phyloP scores from a whole-genome alignment of 37 sponge, comb jelly and placozoan genomes.

The Mnemiopsis leidyi region DNA sequence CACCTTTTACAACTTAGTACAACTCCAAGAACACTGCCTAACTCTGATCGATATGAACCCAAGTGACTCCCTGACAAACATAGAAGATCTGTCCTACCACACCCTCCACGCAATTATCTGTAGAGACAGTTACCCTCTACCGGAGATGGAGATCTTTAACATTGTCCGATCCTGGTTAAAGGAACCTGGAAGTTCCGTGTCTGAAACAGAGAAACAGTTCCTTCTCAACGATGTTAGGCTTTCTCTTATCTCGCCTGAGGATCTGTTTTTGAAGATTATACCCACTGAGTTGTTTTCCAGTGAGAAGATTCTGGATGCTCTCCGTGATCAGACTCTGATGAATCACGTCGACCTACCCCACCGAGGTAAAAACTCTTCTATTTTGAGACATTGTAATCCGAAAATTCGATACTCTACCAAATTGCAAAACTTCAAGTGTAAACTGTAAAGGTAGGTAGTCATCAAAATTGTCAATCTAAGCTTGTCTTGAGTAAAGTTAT shows the following conservation, averaged over 20 bases:
- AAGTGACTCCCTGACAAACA: slow-evolving; percentile 11
- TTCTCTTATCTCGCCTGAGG: slow-evolving; percentile 50
- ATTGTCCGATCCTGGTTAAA: slow-evolving; percentile 75
- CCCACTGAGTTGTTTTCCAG: slow-evolving; percentile 50
- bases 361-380: slow-evolving; percentile 9
- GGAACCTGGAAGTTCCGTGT: background rate
- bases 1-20: slow-evolving; percentile 23
- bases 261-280: slow-evolving; percentile 13
- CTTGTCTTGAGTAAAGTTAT: no score
- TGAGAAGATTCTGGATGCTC: slow-evolving; percentile 57
- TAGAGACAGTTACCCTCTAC: slow-evolving; percentile 61
- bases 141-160: slow-evolving; percentile 82
- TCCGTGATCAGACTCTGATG: slow-evolving; percentile 18
- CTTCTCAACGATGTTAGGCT: slow-evolving; percentile 14
- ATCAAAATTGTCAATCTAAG: no score
- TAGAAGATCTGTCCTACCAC: slow-evolving; percentile 28
- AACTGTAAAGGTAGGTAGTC: no score
- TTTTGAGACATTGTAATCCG: no score
- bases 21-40: slow-evolving; percentile 55
- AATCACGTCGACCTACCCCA: slow-evolving; percentile 56
- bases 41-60: slow-evolving; percentile 34
- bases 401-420: no score
- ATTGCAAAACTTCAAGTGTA: no score
- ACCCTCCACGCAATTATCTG: slow-evolving; percentile 3
- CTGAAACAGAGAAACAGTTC: background rate